Evolutionary conservation across 2,797 vertebrate genomes (phyloP), one percentile per base, ranked within the genome.

Genomic region (Paedocypris micromegethes): DNA sequence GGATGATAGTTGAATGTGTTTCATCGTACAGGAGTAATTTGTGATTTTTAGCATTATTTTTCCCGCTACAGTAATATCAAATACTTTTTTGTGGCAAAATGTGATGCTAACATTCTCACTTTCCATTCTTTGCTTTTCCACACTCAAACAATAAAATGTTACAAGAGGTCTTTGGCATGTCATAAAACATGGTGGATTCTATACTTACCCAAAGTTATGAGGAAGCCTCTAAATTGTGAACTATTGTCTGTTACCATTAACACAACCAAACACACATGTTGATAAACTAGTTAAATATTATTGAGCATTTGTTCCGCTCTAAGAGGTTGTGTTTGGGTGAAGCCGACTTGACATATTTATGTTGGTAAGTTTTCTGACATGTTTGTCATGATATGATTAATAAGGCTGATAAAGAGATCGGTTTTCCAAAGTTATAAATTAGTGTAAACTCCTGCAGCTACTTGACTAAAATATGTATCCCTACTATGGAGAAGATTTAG

Each of bases 261-360:
- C 49, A 45, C 7, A 56, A 37, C 52, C 52, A 56, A 47, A 63
- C 51, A 41, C 4, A 50, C 4, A 68, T 61, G 38, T 51, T 52
- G 47, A 72, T 74, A 77, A 74, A 71, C 47, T 65, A 53, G 72
- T 75, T 77, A 77, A 77, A 77, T 57, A 77, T 66, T 75, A 57
- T 7, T 61, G 46, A 58, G 47, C 2, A 3, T 58, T 64, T 64
- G 60, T 70, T 57, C 60, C 8, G 23, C 41, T 58, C 46, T 45
- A 51, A 37, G 23, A 50, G 44, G 50, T 58, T 64, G 42, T 50
- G 54, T 45, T 50, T 70, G 40, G 7, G 2, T 62, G 46, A 62
- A 43, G 52, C 44, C 8, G 43, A 23, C 49, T 37, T 60, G 52
- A 70, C 23, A 23, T 9, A 66, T 66, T 63, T 45, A 49, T 63